Evolutionary conservation across 2,888 invertebrate species (phyloP), one percentile per base, ranked within the genome.

Genomic region (Ischnus inquisitorius): DNA sequence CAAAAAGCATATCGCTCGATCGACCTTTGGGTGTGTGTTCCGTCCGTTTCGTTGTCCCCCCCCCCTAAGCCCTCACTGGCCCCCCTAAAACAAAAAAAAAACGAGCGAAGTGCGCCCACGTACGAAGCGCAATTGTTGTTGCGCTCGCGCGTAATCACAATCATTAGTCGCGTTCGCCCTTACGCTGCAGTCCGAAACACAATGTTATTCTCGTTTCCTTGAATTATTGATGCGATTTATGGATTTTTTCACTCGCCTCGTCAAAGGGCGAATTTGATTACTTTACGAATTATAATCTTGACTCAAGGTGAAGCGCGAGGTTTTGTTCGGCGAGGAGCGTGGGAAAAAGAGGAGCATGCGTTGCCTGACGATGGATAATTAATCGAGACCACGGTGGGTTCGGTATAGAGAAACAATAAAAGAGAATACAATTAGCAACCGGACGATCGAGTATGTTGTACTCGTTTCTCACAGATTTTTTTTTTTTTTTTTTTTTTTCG

Each of bases 1-100:
- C 84, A 85, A 84, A 79, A 71, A 54, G 43, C 79, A 69, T 79
- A 79, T 84, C 62, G 82, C 65, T 82, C 85, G 85, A 85, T 85
- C 85, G 84, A 85, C 79, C 82, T 82, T 65, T 69, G 54, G 5
- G 43, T 68, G 51, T 72, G 51, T 67, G 68, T 72, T 74, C 60
- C 62, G 60, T 19, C 51, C 51, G 28, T 57, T 1, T 19, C 62
- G 62, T 74, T 34, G 60, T 28, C 68, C 14, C 6, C 48, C 12
- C 25, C 28, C 39, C 34, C 22, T 64, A 22, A n/a, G n/a, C n/a
- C n/a, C n/a, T n/a, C n/a, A n/a, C n/a, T n/a, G n/a, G n/a, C n/a
- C n/a, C n/a, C n/a, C 60, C 48, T 8, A 51, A 28, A 34, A 34
- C 1, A 34, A 34, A 34, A 34, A 34, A 34, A 34, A 34, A 34